Percentiles rank a stretch among this genome's conserved stretches.
phyloP scores from a whole-genome alignment of 2,113 vertebrate genomes.

The Rhagologus leucostigma region DNA sequence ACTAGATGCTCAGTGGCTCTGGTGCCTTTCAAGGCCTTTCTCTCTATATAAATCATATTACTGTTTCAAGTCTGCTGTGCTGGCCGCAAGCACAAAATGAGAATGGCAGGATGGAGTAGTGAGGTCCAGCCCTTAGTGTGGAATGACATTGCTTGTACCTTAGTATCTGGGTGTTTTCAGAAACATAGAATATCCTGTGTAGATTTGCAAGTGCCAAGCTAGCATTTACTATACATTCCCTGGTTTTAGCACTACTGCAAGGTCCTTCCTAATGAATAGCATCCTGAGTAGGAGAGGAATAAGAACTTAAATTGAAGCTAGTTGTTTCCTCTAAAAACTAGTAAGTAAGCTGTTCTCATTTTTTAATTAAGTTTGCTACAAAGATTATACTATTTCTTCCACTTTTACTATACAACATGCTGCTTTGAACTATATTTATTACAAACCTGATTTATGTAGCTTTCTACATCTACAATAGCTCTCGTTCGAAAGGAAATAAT shows the following conservation, averaged over 20 bases:
- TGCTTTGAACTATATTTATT: not conserved
- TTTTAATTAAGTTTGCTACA: not conserved
- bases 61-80: not conserved
- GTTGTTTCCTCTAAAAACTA: not conserved
- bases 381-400: not conserved
- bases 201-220: not conserved
- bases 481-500: slow-evolving; percentile 7
- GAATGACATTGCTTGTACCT: not conserved
- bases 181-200: not conserved
- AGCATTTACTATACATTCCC: not conserved
- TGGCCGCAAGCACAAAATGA: not conserved
- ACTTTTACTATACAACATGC: not conserved
- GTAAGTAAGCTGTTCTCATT: not conserved
- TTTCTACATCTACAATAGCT: slow-evolving; percentile 12
- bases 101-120: not conserved
- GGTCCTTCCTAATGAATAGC: not conserved
- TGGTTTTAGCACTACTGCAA: not conserved
- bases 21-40: not conserved
- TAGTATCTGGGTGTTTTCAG: not conserved
- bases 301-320: not conserved
- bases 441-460: slow-evolving; percentile 1
- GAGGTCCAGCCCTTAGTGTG: not conserved
- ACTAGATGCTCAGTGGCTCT: not conserved
- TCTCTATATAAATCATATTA: not conserved
- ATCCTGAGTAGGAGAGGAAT: not conserved